Evolutionary conservation across 1,140 invertebrate genomes (phyloP), one percentile per base, ranked within the genome.

Genomic region (Drosophila seguyi): DNA sequence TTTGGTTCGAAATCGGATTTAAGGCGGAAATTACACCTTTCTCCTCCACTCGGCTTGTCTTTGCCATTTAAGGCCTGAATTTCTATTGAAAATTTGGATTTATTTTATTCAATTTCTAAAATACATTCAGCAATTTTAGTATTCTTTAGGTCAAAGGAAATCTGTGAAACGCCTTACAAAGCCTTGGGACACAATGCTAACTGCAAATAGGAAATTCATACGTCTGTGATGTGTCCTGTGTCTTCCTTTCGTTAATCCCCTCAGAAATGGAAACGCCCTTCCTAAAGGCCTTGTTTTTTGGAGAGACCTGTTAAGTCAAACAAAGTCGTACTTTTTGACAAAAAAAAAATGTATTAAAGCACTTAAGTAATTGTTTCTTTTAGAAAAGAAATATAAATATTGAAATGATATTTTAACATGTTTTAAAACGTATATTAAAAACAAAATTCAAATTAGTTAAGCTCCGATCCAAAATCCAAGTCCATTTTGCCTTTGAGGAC

Each of bases 1-100:
- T 50, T 75, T 60, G 38, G 34, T 20, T 18, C 14, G 11, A 48
- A 72, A 48, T 18, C 20, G 34, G 38, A 36, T 44, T 77, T 60
- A 77, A 77, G 36, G 11, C 39, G 52, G 53, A 18, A 25, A 47
- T 48, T 22, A 8, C 36, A 50, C 44, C 44, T 48, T 41, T 41
- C 13, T 25, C 34, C 34, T n/a, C 14, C 31, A 6, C 36, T 31
- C 29, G 18, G 29, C 6, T 7, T 29, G 18, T 45, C 61, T 31
- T 18, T 34, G 18, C 27, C 20, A 36, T 41, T 29, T 13, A 41
- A 41, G 41, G 25, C 36, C 14, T 13, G 6, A 10, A 36, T 13
- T n/a, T 59, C 44, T 75, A 44, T 34, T 42, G 10, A 36, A 50
- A 78, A 78, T 69, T 71, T 53, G 67, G 62, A 86, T 83, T 88